These are phyloP conservation scores for Turritopsis rubra DNA, from an alignment of 30 jellyfish, hydroid and myxozoan genomes.

Conservation along the genomic window DNA sequence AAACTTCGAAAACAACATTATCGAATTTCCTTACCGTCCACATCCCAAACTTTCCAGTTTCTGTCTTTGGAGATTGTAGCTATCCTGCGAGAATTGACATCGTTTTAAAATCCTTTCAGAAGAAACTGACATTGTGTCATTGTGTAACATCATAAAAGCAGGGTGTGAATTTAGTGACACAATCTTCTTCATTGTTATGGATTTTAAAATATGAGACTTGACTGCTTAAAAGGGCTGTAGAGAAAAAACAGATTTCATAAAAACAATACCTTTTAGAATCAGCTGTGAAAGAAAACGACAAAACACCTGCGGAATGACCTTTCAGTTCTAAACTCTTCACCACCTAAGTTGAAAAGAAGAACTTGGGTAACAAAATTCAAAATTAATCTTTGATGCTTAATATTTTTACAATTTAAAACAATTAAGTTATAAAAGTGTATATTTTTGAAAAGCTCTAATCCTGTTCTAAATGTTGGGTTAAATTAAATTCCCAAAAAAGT, in stretches of 20 bases:
- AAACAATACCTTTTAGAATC: slow-evolving; percentile 94
- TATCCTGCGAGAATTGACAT: slow-evolving; percentile 32
- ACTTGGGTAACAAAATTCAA: not conserved
- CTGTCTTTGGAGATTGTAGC: slow-evolving; percentile 94
- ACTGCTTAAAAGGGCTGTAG: too few relatives aligned
- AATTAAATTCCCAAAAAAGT: too few relatives aligned
- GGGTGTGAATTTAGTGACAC: not conserved
- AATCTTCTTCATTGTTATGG: not conserved
- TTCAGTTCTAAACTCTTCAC: slow-evolving; percentile 75
- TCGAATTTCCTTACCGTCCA: slow-evolving; percentile 90
- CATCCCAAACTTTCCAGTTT: slow-evolving; percentile 86
- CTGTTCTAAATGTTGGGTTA: too few relatives aligned
- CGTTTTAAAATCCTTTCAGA: not conserved
- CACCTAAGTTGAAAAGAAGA: slow-evolving; percentile 27
- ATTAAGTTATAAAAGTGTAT: too few relatives aligned
- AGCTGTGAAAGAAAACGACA: slow-evolving; percentile 69
- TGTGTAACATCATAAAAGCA: not conserved
- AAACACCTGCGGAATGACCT: slow-evolving; percentile 93
- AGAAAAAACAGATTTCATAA: too few relatives aligned
- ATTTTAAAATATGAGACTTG: too few relatives aligned
- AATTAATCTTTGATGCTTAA: not conserved
- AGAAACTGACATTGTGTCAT: not conserved
- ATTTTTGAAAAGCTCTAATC: too few relatives aligned
- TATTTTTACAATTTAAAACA: too few relatives aligned
- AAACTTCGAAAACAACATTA: not conserved